Percentiles rank a stretch among this genome's conserved stretches.
These are phyloP conservation scores for Vipera latastei DNA, from an alignment of 2,797 vertebrate genomes.

Conservation along the genomic window DNA sequence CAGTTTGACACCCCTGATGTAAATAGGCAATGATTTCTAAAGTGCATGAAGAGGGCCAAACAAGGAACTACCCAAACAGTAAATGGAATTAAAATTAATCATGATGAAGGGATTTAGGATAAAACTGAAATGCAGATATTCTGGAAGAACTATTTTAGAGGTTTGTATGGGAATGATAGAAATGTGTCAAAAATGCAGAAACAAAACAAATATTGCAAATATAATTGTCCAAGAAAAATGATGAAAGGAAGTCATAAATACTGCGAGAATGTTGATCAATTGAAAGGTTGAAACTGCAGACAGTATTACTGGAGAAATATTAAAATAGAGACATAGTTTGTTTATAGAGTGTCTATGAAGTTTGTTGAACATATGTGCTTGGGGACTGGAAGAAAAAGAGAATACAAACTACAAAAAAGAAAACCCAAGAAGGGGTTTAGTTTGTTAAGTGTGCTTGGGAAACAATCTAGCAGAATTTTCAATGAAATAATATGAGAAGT, in stretches of 20 bases:
- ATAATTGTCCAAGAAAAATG: not conserved
- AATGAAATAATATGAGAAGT: not conserved
- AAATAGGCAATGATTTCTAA: not conserved
- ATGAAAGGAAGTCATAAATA: not conserved
- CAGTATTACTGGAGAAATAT: not conserved
- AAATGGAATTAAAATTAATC: not conserved
- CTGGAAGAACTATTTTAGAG: not conserved
- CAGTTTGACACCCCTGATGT: not conserved
- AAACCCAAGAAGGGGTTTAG: not conserved
- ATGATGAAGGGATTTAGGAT: not conserved
- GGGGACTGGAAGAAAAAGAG: not conserved
- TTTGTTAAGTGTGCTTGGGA: not conserved
- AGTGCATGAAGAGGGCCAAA: not conserved
- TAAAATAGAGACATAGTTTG: not conserved
- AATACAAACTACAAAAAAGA: not conserved
- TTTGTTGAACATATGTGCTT: not conserved
- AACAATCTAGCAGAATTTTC: not conserved
- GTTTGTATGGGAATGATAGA: not conserved
- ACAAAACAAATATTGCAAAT: not conserved
- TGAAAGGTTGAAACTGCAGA: not conserved
- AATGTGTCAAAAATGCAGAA: not conserved
- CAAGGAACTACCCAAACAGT: not conserved
- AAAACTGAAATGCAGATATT: not conserved
- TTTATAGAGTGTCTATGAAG: not conserved
- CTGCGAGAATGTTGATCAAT: not conserved